A percentile compares a stretch with the other conserved stretches of the same genome.
Evolutionary conservation across 2,113 vertebrate genomes (phyloP).

Genomic region (Pimephales promelas): DNA sequence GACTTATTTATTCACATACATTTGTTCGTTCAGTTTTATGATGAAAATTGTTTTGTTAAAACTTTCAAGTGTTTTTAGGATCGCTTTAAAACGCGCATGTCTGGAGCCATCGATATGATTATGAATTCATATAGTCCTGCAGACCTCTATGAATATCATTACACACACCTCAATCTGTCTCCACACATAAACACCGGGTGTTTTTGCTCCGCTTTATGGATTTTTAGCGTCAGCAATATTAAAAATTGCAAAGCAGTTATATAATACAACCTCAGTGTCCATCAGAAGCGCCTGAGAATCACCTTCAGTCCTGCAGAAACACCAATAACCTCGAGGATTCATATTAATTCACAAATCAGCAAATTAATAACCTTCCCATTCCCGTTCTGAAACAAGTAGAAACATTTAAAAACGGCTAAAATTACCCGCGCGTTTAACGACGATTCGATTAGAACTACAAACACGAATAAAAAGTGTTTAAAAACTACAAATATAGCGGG

Average conservation of each 20-base stretch:
- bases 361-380: too few species aligned
- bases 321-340: too few species aligned
- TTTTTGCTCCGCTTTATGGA: slow-evolving; percentile 21
- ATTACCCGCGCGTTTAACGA: too few species aligned
- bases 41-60: neutral
- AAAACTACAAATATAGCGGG: too few species aligned
- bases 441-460: too few species aligned
- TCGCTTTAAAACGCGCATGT: neutral
- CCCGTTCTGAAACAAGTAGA: too few species aligned
- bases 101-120: neutral
- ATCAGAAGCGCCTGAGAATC: slow-evolving; percentile 47
- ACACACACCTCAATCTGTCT: neutral
- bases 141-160: slow-evolving; percentile 36
- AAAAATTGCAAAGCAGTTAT: slow-evolving; percentile 19
- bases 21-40: neutral
- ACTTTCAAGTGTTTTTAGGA: too few species aligned
- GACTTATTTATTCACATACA: neutral
- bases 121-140: slow-evolving; percentile 15
- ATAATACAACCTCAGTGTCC: slow-evolving; percentile 29
- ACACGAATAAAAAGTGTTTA: too few species aligned
- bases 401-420: too few species aligned
- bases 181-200: neutral
- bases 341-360: too few species aligned
- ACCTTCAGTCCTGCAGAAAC: too few species aligned
- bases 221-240: slow-evolving; percentile 43